Conservation (phyloP, 2,888 invertebrate genomes). For the Lasioglossum leucozonium region DNA sequence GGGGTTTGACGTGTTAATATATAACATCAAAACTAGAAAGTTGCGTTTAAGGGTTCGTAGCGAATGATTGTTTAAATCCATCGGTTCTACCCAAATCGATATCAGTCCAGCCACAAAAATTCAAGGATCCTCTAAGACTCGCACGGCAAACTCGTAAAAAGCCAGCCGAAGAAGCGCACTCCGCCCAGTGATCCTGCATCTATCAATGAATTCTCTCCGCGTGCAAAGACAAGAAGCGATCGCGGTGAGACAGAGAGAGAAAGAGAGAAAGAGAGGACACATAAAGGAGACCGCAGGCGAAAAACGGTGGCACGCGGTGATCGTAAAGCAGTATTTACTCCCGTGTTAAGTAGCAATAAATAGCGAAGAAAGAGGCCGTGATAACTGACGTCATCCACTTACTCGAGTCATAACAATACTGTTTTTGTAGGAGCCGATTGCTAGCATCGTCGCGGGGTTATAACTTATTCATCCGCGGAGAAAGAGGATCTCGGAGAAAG, state of each 20-base stretch:
- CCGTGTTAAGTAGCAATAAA: conserved; percentile 63
- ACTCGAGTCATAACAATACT: conserved; percentile 66
- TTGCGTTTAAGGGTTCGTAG: neutral
- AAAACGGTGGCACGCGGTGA: conserved; percentile 20
- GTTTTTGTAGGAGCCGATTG: conserved; percentile 64
- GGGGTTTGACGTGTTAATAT: too few species aligned
- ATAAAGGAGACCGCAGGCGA: conserved; percentile 1
- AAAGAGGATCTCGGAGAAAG: conserved; percentile 1
- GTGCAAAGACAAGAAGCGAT: neutral
- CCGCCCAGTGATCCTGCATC: neutral
- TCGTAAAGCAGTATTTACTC: conserved; percentile 53
- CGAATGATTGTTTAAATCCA: too few species aligned
- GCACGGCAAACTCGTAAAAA: neutral
- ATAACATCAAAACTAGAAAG: neutral
- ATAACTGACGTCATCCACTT: conserved; percentile 65
- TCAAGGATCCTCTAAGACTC: neutral
- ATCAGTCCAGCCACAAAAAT: neutral
- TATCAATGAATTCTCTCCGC: conserved; percentile 2
- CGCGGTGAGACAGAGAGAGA: neutral
- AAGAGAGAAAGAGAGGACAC: neutral
- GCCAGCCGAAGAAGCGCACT: neutral
- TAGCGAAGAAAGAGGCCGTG: conserved; percentile 61
- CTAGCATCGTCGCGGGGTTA: conserved; percentile 59
- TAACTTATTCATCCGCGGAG: conserved; percentile 64
- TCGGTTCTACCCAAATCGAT: too few species aligned